Conservation (phyloP, 2,888 invertebrate species). For the Mesorhabditis belari region DNA sequence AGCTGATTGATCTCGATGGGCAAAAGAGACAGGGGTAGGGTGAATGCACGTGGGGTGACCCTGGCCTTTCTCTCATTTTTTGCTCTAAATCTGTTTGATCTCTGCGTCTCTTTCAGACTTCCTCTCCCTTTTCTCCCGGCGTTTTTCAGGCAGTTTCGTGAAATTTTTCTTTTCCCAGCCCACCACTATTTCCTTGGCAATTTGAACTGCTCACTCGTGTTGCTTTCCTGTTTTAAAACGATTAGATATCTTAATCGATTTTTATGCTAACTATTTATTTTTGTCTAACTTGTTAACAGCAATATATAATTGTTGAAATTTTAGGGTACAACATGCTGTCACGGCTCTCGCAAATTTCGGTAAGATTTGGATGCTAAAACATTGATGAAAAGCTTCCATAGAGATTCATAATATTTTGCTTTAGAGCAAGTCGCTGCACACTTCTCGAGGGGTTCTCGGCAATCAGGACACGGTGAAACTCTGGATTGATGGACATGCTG, state of each 20-base stretch:
- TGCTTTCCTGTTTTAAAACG: too few species aligned
- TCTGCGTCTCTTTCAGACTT: too few species aligned
- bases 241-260: too few species aligned
- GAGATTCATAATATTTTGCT: background rate
- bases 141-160: background rate
- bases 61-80: too few species aligned
- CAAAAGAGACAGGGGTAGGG: too few species aligned
- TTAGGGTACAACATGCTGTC: too few species aligned
- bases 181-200: too few species aligned
- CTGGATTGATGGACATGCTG: constrained; percentile 86
- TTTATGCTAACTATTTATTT: background rate
- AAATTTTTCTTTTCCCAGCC: too few species aligned
- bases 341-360: background rate
- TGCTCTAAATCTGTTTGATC: too few species aligned
- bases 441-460: background rate
- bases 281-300: background rate
- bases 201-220: too few species aligned
- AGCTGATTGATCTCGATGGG: background rate
- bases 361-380: too few species aligned
- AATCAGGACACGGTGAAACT: constrained; percentile 63
- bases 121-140: background rate
- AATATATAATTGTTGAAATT: too few species aligned
- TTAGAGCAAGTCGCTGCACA: background rate
- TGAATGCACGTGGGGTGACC: background rate
- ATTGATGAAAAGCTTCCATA: background rate